A percentile compares a stretch with the other conserved stretches of the same genome.
phyloP scores from a whole-genome alignment of 2,888 invertebrate genomes.

The Drosophila borborema region DNA sequence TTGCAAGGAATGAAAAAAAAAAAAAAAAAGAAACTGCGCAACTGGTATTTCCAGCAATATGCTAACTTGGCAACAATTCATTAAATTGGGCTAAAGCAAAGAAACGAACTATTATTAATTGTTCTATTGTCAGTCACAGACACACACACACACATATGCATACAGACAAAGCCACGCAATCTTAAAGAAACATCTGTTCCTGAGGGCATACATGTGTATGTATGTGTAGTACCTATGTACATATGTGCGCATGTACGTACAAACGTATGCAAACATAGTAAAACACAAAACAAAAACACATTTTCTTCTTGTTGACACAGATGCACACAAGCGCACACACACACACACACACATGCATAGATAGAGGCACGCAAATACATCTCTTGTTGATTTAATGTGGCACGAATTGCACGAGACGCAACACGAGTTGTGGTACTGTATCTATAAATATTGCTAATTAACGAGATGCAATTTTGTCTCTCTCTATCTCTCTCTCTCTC shows the following conservation, averaged over 20 bases:
- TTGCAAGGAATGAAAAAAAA: not conserved
- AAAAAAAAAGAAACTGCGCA: not conserved
- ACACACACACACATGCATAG: not conserved
- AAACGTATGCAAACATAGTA: conserved; percentile 11
- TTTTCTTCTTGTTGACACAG: conserved; percentile 16
- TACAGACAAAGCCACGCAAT: conserved; percentile 42
- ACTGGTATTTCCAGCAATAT: not conserved
- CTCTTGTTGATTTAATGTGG: not conserved
- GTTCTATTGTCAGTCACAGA: not conserved
- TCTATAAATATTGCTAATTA: not conserved
- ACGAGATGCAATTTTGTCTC: not conserved
- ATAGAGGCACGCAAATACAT: not conserved
- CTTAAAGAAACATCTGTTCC: conserved; percentile 40
- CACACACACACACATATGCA: not conserved
- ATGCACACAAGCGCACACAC: not conserved
- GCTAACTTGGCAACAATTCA: not conserved
- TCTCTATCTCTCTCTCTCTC: not conserved
- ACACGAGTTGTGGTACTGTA: not conserved
- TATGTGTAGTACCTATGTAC: no score
- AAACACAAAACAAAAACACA: conserved; percentile 3
- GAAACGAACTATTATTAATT: not conserved
- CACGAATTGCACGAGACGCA: not conserved
- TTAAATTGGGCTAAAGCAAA: conserved; percentile 11
- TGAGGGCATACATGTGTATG: not conserved
- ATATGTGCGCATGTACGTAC: not conserved